phyloP scores from a whole-genome alignment of 1,140 invertebrate genomes.

The Drosophila auraria region DNA sequence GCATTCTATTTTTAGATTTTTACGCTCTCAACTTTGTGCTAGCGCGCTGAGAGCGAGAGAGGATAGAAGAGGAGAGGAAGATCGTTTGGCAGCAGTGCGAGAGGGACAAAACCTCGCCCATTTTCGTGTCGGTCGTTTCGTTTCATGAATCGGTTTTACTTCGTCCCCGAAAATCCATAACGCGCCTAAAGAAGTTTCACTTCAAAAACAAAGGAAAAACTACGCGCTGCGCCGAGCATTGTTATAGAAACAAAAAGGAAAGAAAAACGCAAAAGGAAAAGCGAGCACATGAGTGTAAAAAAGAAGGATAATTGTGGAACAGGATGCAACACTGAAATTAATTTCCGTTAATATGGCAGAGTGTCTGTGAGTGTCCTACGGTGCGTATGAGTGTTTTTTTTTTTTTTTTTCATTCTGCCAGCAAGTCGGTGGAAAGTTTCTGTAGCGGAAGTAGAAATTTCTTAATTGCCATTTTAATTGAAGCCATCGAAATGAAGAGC shows the following conservation, averaged over 20 bases:
- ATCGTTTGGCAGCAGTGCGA: too few relatives aligned
- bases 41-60: too few relatives aligned
- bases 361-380: constrained; percentile 18
- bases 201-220: constrained; percentile 39
- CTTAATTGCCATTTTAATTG: constrained; percentile 71
- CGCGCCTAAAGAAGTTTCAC: too few relatives aligned
- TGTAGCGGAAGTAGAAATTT: constrained; percentile 58
- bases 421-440: constrained; percentile 26
- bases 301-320: constrained; percentile 19
- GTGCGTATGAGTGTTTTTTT: constrained; percentile 32
- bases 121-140: too few relatives aligned
- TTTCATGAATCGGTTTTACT: too few relatives aligned
- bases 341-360: constrained; percentile 68
- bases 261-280: constrained; percentile 27
- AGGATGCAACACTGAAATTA: constrained; percentile 65
- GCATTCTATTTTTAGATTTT: too few relatives aligned
- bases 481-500: constrained; percentile 33
- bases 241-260: constrained; percentile 52
- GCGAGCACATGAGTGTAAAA: constrained; percentile 29
- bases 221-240: constrained; percentile 43
- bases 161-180: too few relatives aligned
- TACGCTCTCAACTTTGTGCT: too few relatives aligned
- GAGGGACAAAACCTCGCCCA: too few relatives aligned
- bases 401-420: not conserved
- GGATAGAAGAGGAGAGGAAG: too few relatives aligned